phyloP scores from a whole-genome alignment of 2,888 invertebrate genomes.

The Yponomeuta plumbellus region DNA sequence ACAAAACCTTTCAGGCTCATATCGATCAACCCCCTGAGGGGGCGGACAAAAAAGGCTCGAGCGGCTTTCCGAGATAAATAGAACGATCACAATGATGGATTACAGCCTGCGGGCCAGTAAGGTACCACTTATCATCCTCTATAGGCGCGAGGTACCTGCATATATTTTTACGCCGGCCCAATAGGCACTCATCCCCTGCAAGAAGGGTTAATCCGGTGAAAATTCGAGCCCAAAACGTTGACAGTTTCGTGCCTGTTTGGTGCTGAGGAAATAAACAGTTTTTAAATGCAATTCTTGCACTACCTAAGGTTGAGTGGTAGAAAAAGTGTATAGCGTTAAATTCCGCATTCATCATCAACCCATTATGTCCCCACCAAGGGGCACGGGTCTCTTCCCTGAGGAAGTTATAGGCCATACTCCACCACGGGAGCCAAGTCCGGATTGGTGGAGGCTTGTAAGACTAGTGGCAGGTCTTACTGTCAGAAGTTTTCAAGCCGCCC shows the following conservation, averaged over 20 bases:
- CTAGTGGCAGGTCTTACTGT: no score
- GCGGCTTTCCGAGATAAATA: conserved; percentile 71
- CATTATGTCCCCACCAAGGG: no score
- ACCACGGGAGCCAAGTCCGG: no score
- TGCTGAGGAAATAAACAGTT: background rate
- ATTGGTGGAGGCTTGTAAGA: no score
- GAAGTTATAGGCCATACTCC: no score
- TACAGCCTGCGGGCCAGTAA: conserved; percentile 39
- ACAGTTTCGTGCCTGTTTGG: background rate
- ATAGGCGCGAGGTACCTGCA: conserved; percentile 8
- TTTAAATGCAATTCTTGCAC: background rate
- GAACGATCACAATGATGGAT: conserved; percentile 72
- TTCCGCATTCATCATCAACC: no score
- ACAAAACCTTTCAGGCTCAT: background rate
- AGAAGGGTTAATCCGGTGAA: background rate
- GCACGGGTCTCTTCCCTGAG: no score
- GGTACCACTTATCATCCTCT: conserved; percentile 20
- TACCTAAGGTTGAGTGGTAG: no score
- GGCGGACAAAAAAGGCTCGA: conserved; percentile 16
- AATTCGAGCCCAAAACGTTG: background rate
- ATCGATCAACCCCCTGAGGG: background rate
- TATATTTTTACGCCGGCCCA: background rate
- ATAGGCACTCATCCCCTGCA: background rate
- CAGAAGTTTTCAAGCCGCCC: no score
- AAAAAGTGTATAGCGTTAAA: no score